Base-by-base conservation (phyloP, 2,113 vertebrate species). In the Thymallus thymallus region DNA sequence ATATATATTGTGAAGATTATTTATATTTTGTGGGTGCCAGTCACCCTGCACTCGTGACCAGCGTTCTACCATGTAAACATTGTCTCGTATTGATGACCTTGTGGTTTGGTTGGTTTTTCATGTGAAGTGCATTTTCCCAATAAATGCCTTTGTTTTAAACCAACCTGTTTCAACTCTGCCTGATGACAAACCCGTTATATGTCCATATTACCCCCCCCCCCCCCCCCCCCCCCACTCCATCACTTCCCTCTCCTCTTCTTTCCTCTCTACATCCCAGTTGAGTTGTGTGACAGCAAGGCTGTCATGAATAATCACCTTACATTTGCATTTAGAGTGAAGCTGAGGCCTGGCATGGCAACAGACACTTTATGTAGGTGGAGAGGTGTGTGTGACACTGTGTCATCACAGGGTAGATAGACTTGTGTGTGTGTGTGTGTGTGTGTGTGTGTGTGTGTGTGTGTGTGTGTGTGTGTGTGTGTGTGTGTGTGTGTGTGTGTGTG, bases 101-200 rank as follows among this genome's bases (percentile, higher is more conserved):
- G 92, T 92, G 91, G 88, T 90, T 88, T 87, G 56, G 89, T 86
- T 92, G 87, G 87, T 91, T 91, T 90, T 92, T 89, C 88, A 92
- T 93, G 90, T 94, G 82, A 91, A 92, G 91, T 93, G 91, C 91
- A 93, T 93, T 94, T 88, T 90, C 88, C 91, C 92, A 94, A 93
- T 93, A 94, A 93, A 94, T 93, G 92, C 91, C 89, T 92, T 93
- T 91, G 89, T 88, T 93, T 91, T 87, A 87, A 91, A 86, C 69
- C 1, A n/a, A 73, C 20, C 24, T 18, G 16, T 68, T 14, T 66
- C 35, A 18, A 10, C 13, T 61, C 46, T 23, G 1, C 18, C 18
- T 30, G 35, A 41, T 60, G 18, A 60, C 56, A 51, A 51, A 18
- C 48, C 16, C 13, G 3, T 51, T 51, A 51, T 51, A 14, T 41